Evolutionary conservation across 2,888 invertebrate genomes (phyloP).

Genomic region (Agriopis marginaria): DNA sequence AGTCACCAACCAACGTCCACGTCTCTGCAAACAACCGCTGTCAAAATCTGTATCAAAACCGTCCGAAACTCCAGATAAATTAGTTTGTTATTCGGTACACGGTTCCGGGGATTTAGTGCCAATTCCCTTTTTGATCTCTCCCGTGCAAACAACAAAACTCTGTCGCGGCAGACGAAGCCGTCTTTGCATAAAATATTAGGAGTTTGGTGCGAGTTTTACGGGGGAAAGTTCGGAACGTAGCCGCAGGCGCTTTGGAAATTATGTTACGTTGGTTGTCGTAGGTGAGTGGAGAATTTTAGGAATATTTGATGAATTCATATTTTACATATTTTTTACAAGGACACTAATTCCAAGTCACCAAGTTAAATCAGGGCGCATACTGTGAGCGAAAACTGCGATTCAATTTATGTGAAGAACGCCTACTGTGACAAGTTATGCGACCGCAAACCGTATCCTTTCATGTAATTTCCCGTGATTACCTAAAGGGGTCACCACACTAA

Average conservation of each 20-base stretch:
- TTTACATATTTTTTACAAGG: background rate
- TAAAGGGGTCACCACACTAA: too few species aligned
- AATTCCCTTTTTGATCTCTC: conserved; percentile 84
- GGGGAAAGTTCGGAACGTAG: conserved; percentile 21
- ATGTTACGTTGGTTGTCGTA: conserved; percentile 1
- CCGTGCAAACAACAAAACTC: conserved; percentile 77
- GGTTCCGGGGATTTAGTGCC: conserved; percentile 75
- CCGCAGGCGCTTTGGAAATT: conserved; percentile 31
- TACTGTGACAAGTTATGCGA: too few species aligned
- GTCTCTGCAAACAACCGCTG: conserved; percentile 27
- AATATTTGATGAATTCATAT: background rate
- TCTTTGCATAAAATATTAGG: conserved; percentile 83
- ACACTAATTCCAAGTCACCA: background rate
- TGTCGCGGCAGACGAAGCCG: conserved; percentile 67
- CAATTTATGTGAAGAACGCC: too few species aligned
- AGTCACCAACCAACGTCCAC: conserved; percentile 3
- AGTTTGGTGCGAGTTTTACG: conserved; percentile 26
- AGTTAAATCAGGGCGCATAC: background rate
- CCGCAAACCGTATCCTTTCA: too few species aligned
- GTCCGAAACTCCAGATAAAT: conserved; percentile 67
- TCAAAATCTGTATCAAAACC: conserved; percentile 66
- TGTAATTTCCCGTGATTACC: too few species aligned
- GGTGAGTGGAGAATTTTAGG: conserved; percentile 1
- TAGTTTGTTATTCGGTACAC: conserved; percentile 80
- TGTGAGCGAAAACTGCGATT: too few species aligned